Evolutionary conservation across 1,140 invertebrate species (phyloP).

Genomic region (Parasteatoda tepidariorum): DNA sequence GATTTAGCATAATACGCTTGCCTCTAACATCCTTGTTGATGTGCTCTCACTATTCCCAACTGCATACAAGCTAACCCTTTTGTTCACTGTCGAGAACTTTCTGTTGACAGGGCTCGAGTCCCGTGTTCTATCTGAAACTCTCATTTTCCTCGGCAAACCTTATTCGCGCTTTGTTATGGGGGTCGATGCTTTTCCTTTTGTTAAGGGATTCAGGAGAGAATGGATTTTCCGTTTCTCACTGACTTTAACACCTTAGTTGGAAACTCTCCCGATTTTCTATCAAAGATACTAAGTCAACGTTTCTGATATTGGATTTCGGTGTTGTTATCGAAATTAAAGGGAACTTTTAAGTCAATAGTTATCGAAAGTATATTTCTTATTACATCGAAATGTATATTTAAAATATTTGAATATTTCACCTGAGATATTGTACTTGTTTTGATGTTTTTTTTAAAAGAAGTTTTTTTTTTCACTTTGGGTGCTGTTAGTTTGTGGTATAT

Average conservation of each 20-base stretch:
- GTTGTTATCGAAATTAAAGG: no score
- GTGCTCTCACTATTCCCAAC: constrained; percentile 39
- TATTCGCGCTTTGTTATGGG: constrained; percentile 26
- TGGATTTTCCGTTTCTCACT: constrained; percentile 30
- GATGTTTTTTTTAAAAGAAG: no score
- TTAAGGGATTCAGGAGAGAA: constrained; percentile 1
- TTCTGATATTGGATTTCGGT: no score
- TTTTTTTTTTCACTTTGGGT: no score
- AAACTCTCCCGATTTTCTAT: no score
- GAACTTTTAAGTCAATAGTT: no score
- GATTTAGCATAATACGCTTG: constrained; percentile 50
- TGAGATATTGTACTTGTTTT: no score
- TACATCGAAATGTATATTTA: no score
- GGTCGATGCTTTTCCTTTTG: constrained; percentile 30
- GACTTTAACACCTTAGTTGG: background rate
- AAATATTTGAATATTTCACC: no score
- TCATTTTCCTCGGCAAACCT: constrained; percentile 57
- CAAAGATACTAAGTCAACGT: no score
- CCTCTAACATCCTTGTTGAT: constrained; percentile 9
- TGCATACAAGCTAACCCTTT: constrained; percentile 60
- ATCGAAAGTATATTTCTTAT: no score
- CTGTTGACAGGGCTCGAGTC: constrained; percentile 44
- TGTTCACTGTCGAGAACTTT: constrained; percentile 46
- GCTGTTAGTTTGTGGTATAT: no score
- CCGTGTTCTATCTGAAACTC: constrained; percentile 16